These are phyloP conservation scores for Pararge aegeria DNA, from an alignment of 1,140 invertebrate species.

Conservation along the genomic window DNA sequence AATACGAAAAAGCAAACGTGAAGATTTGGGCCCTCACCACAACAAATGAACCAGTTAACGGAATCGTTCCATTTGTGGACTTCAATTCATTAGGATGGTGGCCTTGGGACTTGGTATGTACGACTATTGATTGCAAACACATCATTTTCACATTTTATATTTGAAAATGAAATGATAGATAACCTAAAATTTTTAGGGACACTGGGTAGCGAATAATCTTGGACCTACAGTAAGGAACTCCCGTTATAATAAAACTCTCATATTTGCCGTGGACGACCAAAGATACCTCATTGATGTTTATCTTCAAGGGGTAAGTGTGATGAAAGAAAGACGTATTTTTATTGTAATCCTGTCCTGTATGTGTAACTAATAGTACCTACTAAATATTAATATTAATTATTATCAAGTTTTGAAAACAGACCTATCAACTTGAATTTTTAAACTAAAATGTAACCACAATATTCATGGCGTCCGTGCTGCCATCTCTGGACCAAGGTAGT, in stretches of 20 bases:
- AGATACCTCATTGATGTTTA: slow-evolving; percentile 83
- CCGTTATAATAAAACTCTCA: slow-evolving; percentile 79
- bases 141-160: too few species aligned
- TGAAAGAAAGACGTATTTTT: too few species aligned
- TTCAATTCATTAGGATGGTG: slow-evolving; percentile 90
- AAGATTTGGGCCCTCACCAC: slow-evolving; percentile 85
- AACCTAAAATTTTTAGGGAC: slow-evolving; percentile 80
- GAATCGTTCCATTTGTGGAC: slow-evolving; percentile 82
- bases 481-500: too few species aligned
- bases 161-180: too few species aligned
- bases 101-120: slow-evolving; percentile 73
- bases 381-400: too few species aligned
- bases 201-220: slow-evolving; percentile 84
- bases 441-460: too few species aligned
- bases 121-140: too few species aligned
- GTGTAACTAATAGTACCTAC: too few species aligned
- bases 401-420: too few species aligned
- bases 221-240: slow-evolving; percentile 82
- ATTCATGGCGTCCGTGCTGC: too few species aligned
- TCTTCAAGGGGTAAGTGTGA: slow-evolving; percentile 80
- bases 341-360: too few species aligned
- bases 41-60: slow-evolving; percentile 84
- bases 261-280: slow-evolving; percentile 87
- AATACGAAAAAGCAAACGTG: slow-evolving; percentile 79
- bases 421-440: too few species aligned